Conservation (phyloP, 2,888 invertebrate species). For the Drosophila subquinaria region DNA sequence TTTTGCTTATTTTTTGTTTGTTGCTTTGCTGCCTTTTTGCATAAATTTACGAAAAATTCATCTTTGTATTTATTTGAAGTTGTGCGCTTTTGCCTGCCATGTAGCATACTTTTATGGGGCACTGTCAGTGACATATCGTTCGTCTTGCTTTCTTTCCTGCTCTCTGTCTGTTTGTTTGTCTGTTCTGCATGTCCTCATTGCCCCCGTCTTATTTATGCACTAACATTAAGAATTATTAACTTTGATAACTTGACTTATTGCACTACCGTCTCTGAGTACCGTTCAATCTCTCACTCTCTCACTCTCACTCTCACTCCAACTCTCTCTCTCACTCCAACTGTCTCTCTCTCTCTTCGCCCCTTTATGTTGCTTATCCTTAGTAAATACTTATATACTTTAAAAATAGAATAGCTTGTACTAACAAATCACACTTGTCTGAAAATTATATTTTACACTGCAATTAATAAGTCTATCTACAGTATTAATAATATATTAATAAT, state of each 20-base stretch:
- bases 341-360: neutral
- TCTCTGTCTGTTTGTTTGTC: slow-evolving; percentile 2
- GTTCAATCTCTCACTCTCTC: neutral
- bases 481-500: no score
- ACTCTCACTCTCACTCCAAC: slow-evolving; percentile 18
- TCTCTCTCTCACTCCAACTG: slow-evolving; percentile 1
- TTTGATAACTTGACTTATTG: slow-evolving; percentile 79
- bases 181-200: slow-evolving; percentile 42
- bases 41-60: slow-evolving; percentile 72
- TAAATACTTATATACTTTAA: slow-evolving; percentile 18
- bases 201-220: slow-evolving; percentile 75
- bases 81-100: slow-evolving; percentile 41
- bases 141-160: slow-evolving; percentile 8
- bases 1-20: slow-evolving; percentile 39
- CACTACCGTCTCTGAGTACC: slow-evolving; percentile 53
- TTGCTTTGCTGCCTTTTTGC: slow-evolving; percentile 58
- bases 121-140: slow-evolving; percentile 60
- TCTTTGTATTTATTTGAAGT: slow-evolving; percentile 65
- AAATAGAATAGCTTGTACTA: neutral
- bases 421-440: neutral
- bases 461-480: neutral
- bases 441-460: no score
- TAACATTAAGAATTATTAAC: slow-evolving; percentile 82
- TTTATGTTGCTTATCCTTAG: slow-evolving; percentile 23
- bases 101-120: slow-evolving; percentile 64